phyloP scores from a whole-genome alignment of 2,888 invertebrate species.

The Caenorhabditis sp. region DNA sequence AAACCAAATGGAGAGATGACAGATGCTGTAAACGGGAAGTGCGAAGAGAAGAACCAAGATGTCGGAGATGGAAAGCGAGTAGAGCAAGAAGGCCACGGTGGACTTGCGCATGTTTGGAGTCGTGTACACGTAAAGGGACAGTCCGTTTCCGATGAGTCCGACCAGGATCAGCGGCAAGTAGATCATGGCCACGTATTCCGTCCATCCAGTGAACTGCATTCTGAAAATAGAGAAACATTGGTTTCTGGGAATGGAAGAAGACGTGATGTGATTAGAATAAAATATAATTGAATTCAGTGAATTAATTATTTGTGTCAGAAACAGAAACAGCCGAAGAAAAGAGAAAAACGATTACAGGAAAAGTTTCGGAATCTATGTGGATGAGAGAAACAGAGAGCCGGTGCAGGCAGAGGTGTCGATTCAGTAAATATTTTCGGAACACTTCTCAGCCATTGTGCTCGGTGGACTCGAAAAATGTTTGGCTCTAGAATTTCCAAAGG shows the following conservation, averaged over 20 bases:
- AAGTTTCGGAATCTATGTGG: not conserved
- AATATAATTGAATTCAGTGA: not conserved
- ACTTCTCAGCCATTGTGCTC: constrained; percentile 11
- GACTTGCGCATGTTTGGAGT: constrained; percentile 56
- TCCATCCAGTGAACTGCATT: constrained; percentile 57
- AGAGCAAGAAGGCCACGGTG: constrained; percentile 60
- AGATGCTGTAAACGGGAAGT: constrained; percentile 45
- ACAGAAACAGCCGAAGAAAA: not conserved
- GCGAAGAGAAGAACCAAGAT: constrained; percentile 54
- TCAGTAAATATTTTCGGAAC: constrained; percentile 46
- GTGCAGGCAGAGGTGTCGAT: constrained; percentile 9
- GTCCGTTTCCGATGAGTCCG: constrained; percentile 53
- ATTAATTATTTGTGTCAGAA: not conserved
- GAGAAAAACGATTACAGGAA: not conserved
- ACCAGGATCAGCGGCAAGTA: constrained; percentile 50
- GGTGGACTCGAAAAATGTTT: constrained; percentile 14
- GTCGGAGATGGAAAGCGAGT: constrained; percentile 58
- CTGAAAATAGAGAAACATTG: not conserved
- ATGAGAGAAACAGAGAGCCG: not conserved
- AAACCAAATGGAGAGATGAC: constrained; percentile 53
- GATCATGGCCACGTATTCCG: constrained; percentile 50
- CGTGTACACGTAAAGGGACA: constrained; percentile 59
- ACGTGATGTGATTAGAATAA: not conserved
- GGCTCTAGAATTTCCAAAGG: constrained; percentile 19
- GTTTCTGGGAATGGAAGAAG: not conserved